Evolutionary conservation across 2,888 invertebrate genomes (phyloP).

Genomic region (Macrosiphum euphorbiae): DNA sequence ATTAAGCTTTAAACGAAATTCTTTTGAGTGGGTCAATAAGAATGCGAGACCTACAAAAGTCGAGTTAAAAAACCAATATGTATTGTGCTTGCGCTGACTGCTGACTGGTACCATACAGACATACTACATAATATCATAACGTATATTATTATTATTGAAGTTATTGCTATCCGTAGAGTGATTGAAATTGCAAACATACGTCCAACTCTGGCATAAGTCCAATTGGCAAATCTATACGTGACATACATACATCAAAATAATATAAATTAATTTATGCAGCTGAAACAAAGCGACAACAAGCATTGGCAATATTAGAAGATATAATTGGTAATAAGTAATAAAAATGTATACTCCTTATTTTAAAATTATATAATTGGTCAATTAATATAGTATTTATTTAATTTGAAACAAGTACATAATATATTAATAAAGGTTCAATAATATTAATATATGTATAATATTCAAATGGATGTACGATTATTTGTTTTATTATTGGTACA

Average conservation of each 20-base stretch:
- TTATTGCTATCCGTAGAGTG: conserved; percentile 43
- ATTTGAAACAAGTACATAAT: not conserved
- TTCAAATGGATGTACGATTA: not conserved
- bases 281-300: conserved; percentile 53
- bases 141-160: conserved; percentile 36
- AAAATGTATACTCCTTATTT: not conserved
- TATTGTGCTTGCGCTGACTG: not conserved
- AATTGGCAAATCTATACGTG: conserved; percentile 64
- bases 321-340: not conserved
- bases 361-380: no score
- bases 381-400: not conserved
- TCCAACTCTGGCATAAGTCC: conserved; percentile 46
- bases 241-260: conserved; percentile 48
- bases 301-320: conserved; percentile 26
- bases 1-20: not conserved
- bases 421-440: not conserved
- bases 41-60: not conserved
- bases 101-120: conserved; percentile 18
- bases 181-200: conserved; percentile 60
- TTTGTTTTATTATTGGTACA: not conserved
- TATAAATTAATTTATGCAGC: conserved; percentile 19
- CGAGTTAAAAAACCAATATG: not conserved
- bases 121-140: not conserved
- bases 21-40: not conserved
- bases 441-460: not conserved